phyloP scores from a whole-genome alignment of 2,113 vertebrate genomes.

The Gavia stellata region DNA sequence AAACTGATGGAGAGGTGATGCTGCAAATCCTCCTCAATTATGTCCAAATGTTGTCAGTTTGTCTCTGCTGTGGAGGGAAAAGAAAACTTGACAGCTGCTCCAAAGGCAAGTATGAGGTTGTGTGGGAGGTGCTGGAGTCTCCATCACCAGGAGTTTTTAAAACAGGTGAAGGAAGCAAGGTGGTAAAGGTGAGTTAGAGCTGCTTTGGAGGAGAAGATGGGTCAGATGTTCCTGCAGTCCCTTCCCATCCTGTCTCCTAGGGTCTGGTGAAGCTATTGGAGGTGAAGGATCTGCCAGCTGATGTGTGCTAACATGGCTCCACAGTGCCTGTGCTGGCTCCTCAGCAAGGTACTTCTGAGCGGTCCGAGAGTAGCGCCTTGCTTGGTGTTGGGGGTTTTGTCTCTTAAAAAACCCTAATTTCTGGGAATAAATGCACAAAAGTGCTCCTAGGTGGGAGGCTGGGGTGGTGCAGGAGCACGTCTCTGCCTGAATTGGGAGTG shows the following conservation, averaged over 20 bases:
- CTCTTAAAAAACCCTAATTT: accelerated
- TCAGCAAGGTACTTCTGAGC: neutral
- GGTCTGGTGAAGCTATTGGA: neutral
- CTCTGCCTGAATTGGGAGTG: neutral
- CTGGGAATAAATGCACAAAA: neutral
- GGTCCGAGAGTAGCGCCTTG: neutral
- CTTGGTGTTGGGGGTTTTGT: neutral
- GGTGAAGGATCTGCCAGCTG: neutral
- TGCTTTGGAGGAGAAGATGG: neutral
- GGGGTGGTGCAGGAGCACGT: neutral
- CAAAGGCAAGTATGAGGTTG: neutral
- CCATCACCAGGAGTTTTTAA: neutral
- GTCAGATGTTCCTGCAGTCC: neutral
- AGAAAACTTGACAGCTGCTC: neutral
- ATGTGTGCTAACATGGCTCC: neutral
- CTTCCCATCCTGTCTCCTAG: neutral
- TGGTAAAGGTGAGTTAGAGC: neutral
- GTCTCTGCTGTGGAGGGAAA: neutral
- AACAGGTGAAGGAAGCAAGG: neutral
- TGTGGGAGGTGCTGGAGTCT: neutral
- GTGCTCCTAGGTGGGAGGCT: neutral
- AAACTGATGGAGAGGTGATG: neutral
- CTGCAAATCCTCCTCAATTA: neutral
- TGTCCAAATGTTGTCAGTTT: neutral
- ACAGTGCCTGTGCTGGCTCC: neutral